Evolutionary conservation across 2,888 invertebrate genomes (phyloP), one percentile per base, ranked within the genome.

Genomic region (Harpalus rubripes): DNA sequence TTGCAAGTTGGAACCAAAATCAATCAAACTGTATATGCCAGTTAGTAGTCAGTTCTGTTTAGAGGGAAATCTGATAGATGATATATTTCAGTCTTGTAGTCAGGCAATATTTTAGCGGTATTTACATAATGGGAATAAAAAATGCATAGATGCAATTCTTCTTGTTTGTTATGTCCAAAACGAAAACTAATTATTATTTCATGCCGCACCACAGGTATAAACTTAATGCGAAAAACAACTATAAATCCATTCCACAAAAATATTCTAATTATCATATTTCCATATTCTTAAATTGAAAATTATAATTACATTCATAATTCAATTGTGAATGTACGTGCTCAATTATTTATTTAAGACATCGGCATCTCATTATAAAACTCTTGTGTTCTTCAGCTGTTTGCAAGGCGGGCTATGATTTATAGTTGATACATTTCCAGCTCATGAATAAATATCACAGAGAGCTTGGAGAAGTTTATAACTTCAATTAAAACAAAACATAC

Each of bases 401-500:
- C 44, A 52, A 10, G 61, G 16, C 76, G 6, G 32, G n/a, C 52
- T 16, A 16, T 78, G 78, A 78, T 78, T 78, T 78, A 78, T 78
- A 78, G 78, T 78, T 78, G 56, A 76, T 76, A 78, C 56, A 78
- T 58, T 78, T 78, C 58, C 78, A 78, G n/a, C 78, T 78, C 59
- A 78, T 78, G 78, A 78, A 78, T 78, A 78, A 78, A 78, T 78
- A 78, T 76, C 56, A 52, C 32, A 68, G 68, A 39, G 32, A n/a
- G 68, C 68, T 78, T 58, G 78, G 78, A 59, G 78, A 78, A 78
- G 58, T 78, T 78, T 32, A 78, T 78, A 78, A 78, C 78, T 78
- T 58, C 78, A 78, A 78, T 78, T 78, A 78, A 78, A 78, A 78
- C 78, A 78, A 78, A 78, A 78, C 78, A 78, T 59, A 78, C 59